A percentile compares a stretch with the other conserved stretches of the same genome.
phyloP scores from a whole-genome alignment of 2,888 invertebrate species.

The Chalcis sispes region DNA sequence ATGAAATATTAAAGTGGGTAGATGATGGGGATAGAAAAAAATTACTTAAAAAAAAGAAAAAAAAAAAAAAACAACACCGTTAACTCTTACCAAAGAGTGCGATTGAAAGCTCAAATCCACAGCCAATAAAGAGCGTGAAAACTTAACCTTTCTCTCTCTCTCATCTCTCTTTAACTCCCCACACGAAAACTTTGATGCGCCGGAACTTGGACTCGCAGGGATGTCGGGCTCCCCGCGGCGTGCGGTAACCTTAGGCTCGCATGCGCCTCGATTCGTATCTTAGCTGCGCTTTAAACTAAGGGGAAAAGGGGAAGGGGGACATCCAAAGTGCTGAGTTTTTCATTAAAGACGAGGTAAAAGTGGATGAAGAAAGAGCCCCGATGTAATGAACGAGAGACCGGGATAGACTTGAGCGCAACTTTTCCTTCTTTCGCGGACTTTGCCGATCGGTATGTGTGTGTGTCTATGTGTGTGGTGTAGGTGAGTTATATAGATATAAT shows the following conservation, averaged over 20 bases:
- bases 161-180: not conserved
- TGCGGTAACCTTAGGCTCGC: conserved; percentile 8
- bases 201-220: not conserved
- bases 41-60: too few relatives aligned
- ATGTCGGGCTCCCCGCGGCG: not conserved
- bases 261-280: conserved; percentile 41
- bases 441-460: not conserved
- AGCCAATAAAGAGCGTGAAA: conserved; percentile 16
- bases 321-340: conserved; percentile 26
- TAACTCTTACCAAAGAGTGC: not conserved
- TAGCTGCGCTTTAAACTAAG: not conserved
- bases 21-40: too few relatives aligned
- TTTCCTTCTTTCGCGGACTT: conserved; percentile 4
- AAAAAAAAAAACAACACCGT: too few relatives aligned
- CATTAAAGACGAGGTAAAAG: conserved; percentile 41
- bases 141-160: not conserved
- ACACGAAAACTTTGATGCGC: conserved; percentile 39
- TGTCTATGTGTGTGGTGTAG: too few relatives aligned
- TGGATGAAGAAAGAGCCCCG: not conserved
- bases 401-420: conserved; percentile 35
- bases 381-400: conserved; percentile 23
- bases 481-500: too few relatives aligned
- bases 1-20: too few relatives aligned
- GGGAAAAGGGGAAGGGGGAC: too few relatives aligned
- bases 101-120: conserved; percentile 31